Conservation (phyloP, 2,797 vertebrate genomes). For the Falco rusticolus region DNA sequence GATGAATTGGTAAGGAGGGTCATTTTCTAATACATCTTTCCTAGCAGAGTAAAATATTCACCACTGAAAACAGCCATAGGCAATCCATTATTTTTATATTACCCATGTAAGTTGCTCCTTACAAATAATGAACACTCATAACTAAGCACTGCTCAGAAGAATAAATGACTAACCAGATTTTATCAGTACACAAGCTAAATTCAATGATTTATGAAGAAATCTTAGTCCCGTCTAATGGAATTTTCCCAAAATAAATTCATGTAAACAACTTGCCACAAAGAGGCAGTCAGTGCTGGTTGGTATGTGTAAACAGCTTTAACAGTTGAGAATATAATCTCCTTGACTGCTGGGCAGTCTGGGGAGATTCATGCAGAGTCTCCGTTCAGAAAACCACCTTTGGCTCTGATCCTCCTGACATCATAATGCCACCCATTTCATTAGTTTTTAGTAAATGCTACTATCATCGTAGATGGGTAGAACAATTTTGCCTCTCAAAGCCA, state of each 20-base stretch:
- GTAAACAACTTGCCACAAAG: conserved; percentile 94
- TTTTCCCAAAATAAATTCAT: conserved; percentile 98
- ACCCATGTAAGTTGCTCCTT: conserved; percentile 47
- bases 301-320: conserved; percentile 94
- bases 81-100: conserved; percentile 33
- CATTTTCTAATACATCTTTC: conserved; percentile 48
- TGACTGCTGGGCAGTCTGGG: conserved; percentile 84
- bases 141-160: conserved; percentile 77
- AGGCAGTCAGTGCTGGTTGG: conserved; percentile 89
- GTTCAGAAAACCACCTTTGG: conserved; percentile 87
- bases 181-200: conserved; percentile 93
- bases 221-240: conserved; percentile 90
- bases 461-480: conserved; percentile 55
- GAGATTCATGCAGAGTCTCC: conserved; percentile 81
- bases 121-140: conserved; percentile 61
- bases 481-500: conserved; percentile 35
- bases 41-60: conserved; percentile 42
- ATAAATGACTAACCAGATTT: conserved; percentile 85
- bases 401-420: conserved; percentile 86
- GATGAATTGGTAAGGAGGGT: conserved; percentile 16
- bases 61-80: conserved; percentile 38
- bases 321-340: conserved; percentile 91
- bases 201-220: conserved; percentile 92
- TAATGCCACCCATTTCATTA: conserved; percentile 76
- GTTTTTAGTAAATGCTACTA: conserved; percentile 52